Percentiles rank a stretch among this genome's conserved stretches.
These are phyloP conservation scores for Eospalax fontanierii DNA, from an alignment of 2,797 vertebrate species.

Conservation along the genomic window DNA sequence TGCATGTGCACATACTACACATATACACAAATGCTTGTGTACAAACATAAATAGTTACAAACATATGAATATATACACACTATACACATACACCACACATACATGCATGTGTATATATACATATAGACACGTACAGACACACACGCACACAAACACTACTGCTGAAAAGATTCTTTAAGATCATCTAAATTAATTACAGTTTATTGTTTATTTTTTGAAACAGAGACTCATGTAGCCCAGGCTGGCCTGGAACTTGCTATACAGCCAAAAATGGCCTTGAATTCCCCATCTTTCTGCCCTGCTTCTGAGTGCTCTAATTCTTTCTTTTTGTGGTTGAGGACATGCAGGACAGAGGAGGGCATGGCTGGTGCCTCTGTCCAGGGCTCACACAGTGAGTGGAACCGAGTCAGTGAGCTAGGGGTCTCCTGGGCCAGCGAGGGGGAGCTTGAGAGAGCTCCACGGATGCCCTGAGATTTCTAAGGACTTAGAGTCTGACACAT, in stretches of 20 bases:
- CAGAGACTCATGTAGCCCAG: background rate
- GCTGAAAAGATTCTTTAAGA: conserved; percentile 16
- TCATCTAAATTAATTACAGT: background rate
- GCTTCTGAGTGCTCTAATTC: background rate
- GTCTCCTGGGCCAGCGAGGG: background rate
- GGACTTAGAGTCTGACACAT: conserved; percentile 2
- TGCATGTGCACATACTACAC: too few species aligned
- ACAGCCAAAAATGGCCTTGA: background rate
- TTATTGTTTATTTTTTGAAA: background rate
- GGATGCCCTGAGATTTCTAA: background rate
- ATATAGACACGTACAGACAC: background rate
- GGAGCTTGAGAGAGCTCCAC: background rate
- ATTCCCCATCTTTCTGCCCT: background rate
- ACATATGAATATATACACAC: background rate
- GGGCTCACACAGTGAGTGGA: background rate
- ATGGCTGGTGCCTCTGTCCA: background rate
- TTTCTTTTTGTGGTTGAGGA: background rate
- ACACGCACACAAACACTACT: background rate
- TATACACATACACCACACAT: background rate
- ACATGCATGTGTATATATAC: background rate
- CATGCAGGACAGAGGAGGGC: background rate
- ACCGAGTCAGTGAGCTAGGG: too few species aligned
- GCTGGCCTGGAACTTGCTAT: background rate
- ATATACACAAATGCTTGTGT: too few species aligned
- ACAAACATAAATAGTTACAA: too few species aligned